Conservation (phyloP, 2,797 vertebrate genomes). For the Meda fulgida region DNA sequence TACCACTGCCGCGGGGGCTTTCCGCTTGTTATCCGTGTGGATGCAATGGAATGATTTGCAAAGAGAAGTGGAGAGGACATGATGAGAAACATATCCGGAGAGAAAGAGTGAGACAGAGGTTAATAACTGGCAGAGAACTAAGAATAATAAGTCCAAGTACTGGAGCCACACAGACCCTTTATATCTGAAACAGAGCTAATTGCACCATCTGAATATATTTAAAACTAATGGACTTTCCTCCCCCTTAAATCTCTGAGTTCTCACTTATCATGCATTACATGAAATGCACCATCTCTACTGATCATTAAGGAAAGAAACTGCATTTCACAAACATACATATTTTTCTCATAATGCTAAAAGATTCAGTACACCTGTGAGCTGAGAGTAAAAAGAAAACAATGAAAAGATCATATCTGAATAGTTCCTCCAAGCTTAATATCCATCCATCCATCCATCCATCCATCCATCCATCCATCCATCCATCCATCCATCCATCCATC, state of each 20-base stretch:
- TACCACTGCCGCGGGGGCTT: conserved; percentile 34
- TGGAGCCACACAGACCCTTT: background rate
- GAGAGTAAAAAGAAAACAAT: conserved; percentile 1
- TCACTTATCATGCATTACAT: background rate
- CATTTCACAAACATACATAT: conserved; percentile 1
- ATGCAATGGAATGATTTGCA: conserved; percentile 10
- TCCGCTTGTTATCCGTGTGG: conserved; percentile 34
- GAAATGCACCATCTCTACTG: background rate
- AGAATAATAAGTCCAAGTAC: conserved; percentile 30
- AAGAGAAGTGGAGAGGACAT: conserved; percentile 1
- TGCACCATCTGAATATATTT: conserved; percentile 28
- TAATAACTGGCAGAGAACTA: conserved; percentile 31
- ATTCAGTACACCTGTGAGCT: background rate
- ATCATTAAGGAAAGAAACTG: background rate
- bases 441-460: too few relatives aligned
- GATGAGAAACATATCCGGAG: conserved; percentile 7
- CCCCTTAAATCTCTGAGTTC: background rate
- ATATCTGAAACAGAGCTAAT: conserved; percentile 31
- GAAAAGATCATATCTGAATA: conserved; percentile 44
- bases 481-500: too few relatives aligned
- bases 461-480: too few relatives aligned
- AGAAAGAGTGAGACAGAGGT: conserved; percentile 6
- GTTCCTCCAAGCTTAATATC: conserved; percentile 17
- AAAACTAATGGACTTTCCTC: conserved; percentile 26
- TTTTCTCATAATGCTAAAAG: conserved; percentile 13